Percentiles rank a stretch among this genome's conserved stretches.
Evolutionary conservation across 2,113 vertebrate species (phyloP).

Genomic region (Dascyllus trimaculatus): DNA sequence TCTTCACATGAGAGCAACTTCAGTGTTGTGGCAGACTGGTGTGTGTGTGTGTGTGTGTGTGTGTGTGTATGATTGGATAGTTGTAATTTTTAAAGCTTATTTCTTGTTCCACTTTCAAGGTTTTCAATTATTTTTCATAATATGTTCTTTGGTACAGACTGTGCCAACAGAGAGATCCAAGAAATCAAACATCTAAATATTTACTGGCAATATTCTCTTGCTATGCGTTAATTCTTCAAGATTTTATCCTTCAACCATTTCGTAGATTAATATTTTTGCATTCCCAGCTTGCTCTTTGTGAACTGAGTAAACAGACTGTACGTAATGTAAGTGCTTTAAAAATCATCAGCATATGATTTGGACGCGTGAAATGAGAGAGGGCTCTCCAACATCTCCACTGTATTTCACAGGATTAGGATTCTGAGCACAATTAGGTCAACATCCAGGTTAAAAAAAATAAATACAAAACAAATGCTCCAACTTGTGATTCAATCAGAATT

Average conservation of each 20-base stretch:
- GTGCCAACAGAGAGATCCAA: not conserved
- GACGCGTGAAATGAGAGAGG: not conserved
- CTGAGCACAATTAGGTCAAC: not conserved
- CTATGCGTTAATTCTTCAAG: not conserved
- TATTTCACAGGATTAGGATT: not conserved
- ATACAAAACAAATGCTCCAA: not conserved
- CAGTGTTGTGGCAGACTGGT: no score
- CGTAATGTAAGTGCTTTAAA: not conserved
- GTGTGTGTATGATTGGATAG: no score
- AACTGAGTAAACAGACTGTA: not conserved
- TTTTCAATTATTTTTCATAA: not conserved
- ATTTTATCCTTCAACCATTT: not conserved
- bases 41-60: no score
- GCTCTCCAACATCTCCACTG: not conserved
- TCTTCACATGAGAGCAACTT: no score
- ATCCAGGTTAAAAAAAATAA: not conserved
- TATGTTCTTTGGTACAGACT: not conserved
- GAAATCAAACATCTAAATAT: not conserved
- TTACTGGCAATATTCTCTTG: not conserved
- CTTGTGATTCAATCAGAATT: conserved; percentile 2
- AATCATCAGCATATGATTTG: not conserved
- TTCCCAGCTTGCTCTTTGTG: not conserved
- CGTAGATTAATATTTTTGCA: not conserved
- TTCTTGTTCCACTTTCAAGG: no score
- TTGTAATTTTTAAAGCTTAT: no score